Evolutionary conservation across 2,888 invertebrate species (phyloP).

Genomic region (Epinotia bilunana): DNA sequence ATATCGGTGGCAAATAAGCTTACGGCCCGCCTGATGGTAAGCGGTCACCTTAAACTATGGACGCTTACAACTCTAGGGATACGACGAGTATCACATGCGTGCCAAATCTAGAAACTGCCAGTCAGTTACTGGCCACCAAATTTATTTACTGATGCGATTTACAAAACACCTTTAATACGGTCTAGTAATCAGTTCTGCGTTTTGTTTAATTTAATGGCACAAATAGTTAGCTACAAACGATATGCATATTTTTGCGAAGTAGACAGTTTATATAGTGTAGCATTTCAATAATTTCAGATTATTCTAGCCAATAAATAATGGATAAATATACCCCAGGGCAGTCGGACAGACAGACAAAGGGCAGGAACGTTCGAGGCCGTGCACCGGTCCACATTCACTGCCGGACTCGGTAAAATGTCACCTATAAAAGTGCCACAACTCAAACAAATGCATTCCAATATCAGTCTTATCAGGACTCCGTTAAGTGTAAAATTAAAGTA

Average conservation of each 20-base stretch:
- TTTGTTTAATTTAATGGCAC: too few relatives aligned
- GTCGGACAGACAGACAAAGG: constrained; percentile 59
- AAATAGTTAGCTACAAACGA: too few relatives aligned
- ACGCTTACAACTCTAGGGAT: too few relatives aligned
- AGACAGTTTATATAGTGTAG: neutral
- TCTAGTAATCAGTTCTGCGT: too few relatives aligned
- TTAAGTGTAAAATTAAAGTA: constrained; percentile 11
- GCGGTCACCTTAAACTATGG: too few relatives aligned
- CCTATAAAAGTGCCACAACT: constrained; percentile 22
- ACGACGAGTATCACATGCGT: too few relatives aligned
- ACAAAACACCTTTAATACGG: too few relatives aligned
- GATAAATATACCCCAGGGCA: constrained; percentile 7
- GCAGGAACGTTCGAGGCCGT: constrained; percentile 69
- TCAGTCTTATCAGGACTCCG: constrained; percentile 13
- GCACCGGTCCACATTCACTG: constrained; percentile 51
- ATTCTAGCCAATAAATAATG: constrained; percentile 18
- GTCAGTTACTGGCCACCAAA: too few relatives aligned
- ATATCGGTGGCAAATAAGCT: too few relatives aligned
- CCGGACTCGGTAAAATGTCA: constrained; percentile 30
- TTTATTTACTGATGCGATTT: too few relatives aligned
- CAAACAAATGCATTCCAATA: constrained; percentile 27
- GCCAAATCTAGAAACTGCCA: too few relatives aligned
- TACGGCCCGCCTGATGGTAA: too few relatives aligned
- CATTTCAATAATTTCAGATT: neutral
- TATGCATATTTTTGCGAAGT: neutral